Conservation (phyloP, 1,140 invertebrate genomes). For the Drosophila rufa region DNA sequence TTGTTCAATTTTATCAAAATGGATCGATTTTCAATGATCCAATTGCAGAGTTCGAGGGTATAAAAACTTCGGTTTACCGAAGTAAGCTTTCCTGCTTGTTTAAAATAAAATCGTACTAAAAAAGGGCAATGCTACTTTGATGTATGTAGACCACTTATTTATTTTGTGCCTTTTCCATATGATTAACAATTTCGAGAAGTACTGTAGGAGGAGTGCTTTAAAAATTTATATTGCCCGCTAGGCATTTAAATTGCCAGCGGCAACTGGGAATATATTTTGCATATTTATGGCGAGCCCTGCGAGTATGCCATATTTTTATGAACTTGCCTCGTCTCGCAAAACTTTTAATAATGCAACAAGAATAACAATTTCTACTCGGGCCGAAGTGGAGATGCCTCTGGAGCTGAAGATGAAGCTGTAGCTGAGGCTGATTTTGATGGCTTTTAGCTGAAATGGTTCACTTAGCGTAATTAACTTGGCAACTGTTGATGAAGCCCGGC, state of each 20-base stretch:
- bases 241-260: slow-evolving; percentile 22
- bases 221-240: slow-evolving; percentile 5
- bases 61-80: too few species aligned
- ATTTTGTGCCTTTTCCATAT: not conserved
- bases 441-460: slow-evolving; percentile 59
- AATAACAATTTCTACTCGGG: slow-evolving; percentile 45
- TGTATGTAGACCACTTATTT: not conserved
- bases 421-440: slow-evolving; percentile 42
- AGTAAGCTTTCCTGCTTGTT: too few species aligned
- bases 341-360: slow-evolving; percentile 73
- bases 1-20: too few species aligned
- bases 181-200: slow-evolving; percentile 12
- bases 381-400: slow-evolving; percentile 19
- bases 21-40: too few species aligned
- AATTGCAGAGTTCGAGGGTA: too few species aligned
- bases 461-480: slow-evolving; percentile 79
- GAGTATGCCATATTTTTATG: slow-evolving; percentile 68
- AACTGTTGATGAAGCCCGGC: slow-evolving; percentile 71
- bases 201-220: not conserved
- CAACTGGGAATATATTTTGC: slow-evolving; percentile 53
- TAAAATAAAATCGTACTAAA: not conserved
- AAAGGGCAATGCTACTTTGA: not conserved
- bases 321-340: slow-evolving; percentile 30
- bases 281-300: slow-evolving; percentile 63
- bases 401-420: slow-evolving; percentile 30